Conservation (phyloP, 2,888 invertebrate species). For the Pogonocherus hispidulus region DNA sequence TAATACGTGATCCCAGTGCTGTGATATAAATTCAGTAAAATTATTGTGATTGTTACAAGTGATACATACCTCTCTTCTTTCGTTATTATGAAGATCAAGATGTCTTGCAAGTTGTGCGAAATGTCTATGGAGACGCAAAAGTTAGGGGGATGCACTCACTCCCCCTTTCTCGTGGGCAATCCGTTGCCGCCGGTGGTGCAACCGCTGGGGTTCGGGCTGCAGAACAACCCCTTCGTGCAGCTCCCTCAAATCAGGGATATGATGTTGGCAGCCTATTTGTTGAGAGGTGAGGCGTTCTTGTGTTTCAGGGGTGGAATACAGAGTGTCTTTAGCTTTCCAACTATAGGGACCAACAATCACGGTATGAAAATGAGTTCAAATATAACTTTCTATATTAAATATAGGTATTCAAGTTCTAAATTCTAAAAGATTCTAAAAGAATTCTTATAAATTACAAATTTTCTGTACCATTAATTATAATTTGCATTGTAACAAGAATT, state of each 20-base stretch:
- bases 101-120: conserved; percentile 67
- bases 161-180: conserved; percentile 55
- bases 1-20: conserved; percentile 52
- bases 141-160: conserved; percentile 63
- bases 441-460: no score
- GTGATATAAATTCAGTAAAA: conserved; percentile 54
- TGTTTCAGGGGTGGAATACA: background rate
- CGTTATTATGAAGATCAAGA: conserved; percentile 63
- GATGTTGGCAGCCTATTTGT: conserved; percentile 76
- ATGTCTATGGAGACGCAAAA: conserved; percentile 62
- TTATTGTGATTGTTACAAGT: conserved; percentile 53
- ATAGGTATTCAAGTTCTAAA: no score
- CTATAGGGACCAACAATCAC: no score
- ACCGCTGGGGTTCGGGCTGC: conserved; percentile 63
- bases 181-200: conserved; percentile 56
- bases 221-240: conserved; percentile 69
- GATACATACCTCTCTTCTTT: conserved; percentile 42
- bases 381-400: no score
- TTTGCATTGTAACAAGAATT: no score
- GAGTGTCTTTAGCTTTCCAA: no score
- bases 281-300: conserved; percentile 71
- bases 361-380: no score
- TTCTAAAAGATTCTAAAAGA: no score
- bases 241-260: conserved; percentile 75
- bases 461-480: no score